Base-by-base conservation (phyloP, 64 coral and sea anemone species). In the Orbicella faveolata region DNA sequence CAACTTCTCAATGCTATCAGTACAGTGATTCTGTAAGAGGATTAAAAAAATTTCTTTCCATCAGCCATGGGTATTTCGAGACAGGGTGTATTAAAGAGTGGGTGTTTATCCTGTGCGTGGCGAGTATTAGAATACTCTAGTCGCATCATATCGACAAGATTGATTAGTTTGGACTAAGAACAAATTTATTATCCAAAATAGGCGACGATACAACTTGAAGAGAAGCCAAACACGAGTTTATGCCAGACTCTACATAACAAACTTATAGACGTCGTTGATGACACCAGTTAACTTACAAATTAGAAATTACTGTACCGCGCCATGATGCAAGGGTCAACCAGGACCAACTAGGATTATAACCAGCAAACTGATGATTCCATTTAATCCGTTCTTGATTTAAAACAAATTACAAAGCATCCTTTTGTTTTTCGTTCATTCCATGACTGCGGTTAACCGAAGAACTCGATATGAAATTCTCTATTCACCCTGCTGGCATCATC, bases 361-460 rank as follows among this genome's bases (percentile, higher is more conserved):
- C 44, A 48, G 9, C 1, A n/a, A 33, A 70, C 6, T n/a, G 8
- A n/a, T 70, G 67, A n/a, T 70, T 26, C 10, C 10, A n/a, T 23
- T 70, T 70, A 30, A n/a, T 70, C 25, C 25, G 67, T 20, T 70
- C 67, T n/a, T 7, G 25, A 48, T 48, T 48, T 26, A 70, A 70
- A n/a, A 26, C 7, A 11, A 23, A 70, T 70, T 25, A 25, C n/a
- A 70, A 59, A 59, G 55, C 55, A 25, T 33, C 21, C 67, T 21
- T 70, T 80, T 30, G 51, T 12, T 80, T 62, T 81, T 30, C n/a
- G 17, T 63, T 36, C n/a, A 23, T 11, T 25, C n/a, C 4, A 70
- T 21, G 3, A 21, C 39, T 52, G 82, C 82, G 82, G 82, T 85
- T 85, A 52, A 85, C 82, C 37, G 25, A 85, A 65, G 62, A 85